Evolutionary conservation across 2,113 vertebrate genomes (phyloP), one percentile per base, ranked within the genome.

Genomic region (Ochotona princeps): DNA sequence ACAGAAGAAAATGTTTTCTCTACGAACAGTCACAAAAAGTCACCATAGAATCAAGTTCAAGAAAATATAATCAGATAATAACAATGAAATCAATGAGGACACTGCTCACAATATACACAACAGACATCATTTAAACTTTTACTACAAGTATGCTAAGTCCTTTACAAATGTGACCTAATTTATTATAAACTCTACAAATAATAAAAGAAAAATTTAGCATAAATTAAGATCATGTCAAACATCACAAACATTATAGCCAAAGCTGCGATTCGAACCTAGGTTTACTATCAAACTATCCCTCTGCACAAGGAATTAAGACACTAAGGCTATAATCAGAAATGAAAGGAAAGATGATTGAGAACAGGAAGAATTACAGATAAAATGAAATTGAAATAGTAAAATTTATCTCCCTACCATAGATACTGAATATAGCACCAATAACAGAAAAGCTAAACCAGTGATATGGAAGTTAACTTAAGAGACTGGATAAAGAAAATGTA

Each of bases 191-290:
- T 32, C 63, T 17, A 85, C 44, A 91, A 78, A 54, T 26, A 49
- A 87, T 61, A 51, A 83, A 83, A 92, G 0, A 61, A 38, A 93
- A 93, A 89, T 82, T 84, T 73, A 73, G 57, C 35, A 18, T 32
- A 91, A 51, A 57, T 76, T 92, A 70, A 81, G 35, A 8, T 54
- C 18, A 54, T 61, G 81, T 12, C 83, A 87, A 90, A 94, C 49
- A 26, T 30, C 66, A 89, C 6, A n/a, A 38, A 67, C 13, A 35
- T n/a, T 83, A 86, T 17, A 26, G 61, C 38, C 38, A 75, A 8
- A 21, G 7, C 44, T 76, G 15, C 67, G 63, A 72, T 26, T 76
- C 15, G 86, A 84, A 86, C 60, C n/a, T 35, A 69, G 54, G 72
- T 66, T 72, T 91, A 85, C 60, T 44, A 21, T 38, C 78, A 83